Evolutionary conservation across 2,888 invertebrate species (phyloP).

Genomic region (Ochropleura leucogaster): DNA sequence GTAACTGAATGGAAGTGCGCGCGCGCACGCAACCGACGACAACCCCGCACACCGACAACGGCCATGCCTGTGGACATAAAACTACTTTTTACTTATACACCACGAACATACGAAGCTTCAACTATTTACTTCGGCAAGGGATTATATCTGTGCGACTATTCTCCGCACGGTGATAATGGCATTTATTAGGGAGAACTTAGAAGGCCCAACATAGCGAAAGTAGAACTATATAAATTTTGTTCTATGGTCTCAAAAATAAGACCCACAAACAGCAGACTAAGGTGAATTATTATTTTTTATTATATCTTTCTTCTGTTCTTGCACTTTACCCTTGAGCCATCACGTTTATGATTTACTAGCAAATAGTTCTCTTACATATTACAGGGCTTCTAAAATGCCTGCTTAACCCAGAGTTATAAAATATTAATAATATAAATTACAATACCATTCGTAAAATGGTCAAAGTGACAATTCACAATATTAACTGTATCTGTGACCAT

Average conservation of each 20-base stretch:
- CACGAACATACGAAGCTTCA: background rate
- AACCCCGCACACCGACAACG: slow-evolving; percentile 50
- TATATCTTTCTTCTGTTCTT: too few relatives aligned
- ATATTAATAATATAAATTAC: too few relatives aligned
- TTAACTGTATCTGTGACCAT: too few relatives aligned
- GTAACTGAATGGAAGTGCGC: slow-evolving; percentile 8
- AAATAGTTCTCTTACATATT: too few relatives aligned
- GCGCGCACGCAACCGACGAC: background rate
- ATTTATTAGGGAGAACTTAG: background rate
- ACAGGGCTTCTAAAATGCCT: too few relatives aligned
- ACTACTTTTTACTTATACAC: background rate
- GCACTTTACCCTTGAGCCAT: too few relatives aligned
- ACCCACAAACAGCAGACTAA: background rate
- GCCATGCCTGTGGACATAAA: slow-evolving; percentile 31
- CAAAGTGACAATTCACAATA: too few relatives aligned
- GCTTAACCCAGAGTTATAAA: too few relatives aligned
- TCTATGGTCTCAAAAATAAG: background rate
- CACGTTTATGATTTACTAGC: too few relatives aligned
- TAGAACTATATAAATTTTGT: background rate
- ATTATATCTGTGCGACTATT: too few relatives aligned
- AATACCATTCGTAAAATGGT: too few relatives aligned
- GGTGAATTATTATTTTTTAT: background rate
- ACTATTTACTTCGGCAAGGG: too few relatives aligned
- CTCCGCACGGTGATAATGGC: background rate
- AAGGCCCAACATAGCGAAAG: background rate